Evolutionary conservation across 2,797 vertebrate species (phyloP), one percentile per base, ranked within the genome.

Genomic region (Parauchenoglanis punctatus): DNA sequence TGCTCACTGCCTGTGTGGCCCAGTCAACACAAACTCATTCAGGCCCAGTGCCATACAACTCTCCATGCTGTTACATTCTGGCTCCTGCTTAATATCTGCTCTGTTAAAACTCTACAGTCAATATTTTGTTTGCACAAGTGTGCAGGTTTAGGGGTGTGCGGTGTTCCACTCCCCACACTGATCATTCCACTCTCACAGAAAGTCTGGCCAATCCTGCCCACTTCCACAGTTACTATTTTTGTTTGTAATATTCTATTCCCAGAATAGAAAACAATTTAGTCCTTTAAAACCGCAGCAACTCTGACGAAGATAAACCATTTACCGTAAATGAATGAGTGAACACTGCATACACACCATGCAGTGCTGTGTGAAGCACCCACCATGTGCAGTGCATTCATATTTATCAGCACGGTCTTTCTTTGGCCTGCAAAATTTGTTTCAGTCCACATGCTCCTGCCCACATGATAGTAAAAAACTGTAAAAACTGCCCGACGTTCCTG

Each of bases 121-220:
- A 89, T 85, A 68, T 83, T 89, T 91, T 86, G 81, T 35, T 87
- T 89, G 90, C 85, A 86, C 89, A 67, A 90, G 88, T 83, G 77
- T 89, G 56, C 85, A 89, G 18, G 70, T 72, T 72, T 72, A 46
- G 18, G 23, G 10, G 40, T 44, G 40, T 72, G 68, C 18, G 1
- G 2, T 31, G 13, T 35, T 68, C 31, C 67, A 70, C 17, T 15
- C 46, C 46, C 20, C 25, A 28, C 25, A 58, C 17, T 35, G 52
- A 31, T 31, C 17, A 56, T 78, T 8, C 25, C 46, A 76, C 6
- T 23, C n/a, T 8, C 28, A 20, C 54, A 58, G 76, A 35, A 35
- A 4, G 8, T 56, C 54, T 49, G 23, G 46, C 25, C 23, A 73
- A 23, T n/a, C 7, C 75, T 54, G 46, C 25, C 13, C 13, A 56